Percentiles rank a stretch among this genome's conserved stretches.
Evolutionary conservation across 2,888 invertebrate species (phyloP).

Genomic region (Crossocerus cetratus): DNA sequence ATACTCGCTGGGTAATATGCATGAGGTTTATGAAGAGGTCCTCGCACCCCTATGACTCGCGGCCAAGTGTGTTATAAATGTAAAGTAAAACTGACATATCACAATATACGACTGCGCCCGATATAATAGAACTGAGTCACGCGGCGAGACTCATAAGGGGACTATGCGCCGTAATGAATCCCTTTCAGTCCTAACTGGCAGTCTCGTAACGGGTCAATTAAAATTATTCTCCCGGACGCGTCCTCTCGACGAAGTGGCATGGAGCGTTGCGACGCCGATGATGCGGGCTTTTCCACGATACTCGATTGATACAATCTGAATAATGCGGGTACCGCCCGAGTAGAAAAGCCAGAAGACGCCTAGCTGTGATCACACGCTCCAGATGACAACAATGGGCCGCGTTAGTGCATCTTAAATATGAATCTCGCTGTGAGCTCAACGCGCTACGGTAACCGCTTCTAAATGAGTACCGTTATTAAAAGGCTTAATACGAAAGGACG

Average conservation of each 20-base stretch:
- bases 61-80: background rate
- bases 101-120: too few species aligned
- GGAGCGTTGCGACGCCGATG: background rate
- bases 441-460: slow-evolving; percentile 11
- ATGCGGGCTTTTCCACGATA: slow-evolving; percentile 19
- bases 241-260: background rate
- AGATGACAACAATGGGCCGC: slow-evolving; percentile 40
- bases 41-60: too few species aligned
- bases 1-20: too few species aligned
- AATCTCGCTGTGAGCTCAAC: background rate
- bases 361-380: slow-evolving; percentile 8
- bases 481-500: slow-evolving; percentile 5
- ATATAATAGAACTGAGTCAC: background rate
- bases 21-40: too few species aligned
- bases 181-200: slow-evolving; percentile 4
- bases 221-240: slow-evolving; percentile 18
- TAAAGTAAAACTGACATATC: slow-evolving; percentile 7
- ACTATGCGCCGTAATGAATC: slow-evolving; percentile 4
- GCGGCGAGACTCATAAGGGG: background rate
- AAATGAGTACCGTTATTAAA: slow-evolving; percentile 26
- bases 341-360: slow-evolving; percentile 7
- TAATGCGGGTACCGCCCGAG: slow-evolving; percentile 27
- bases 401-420: slow-evolving; percentile 13
- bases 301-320: slow-evolving; percentile 33
- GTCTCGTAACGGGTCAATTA: slow-evolving; percentile 4